phyloP scores from a whole-genome alignment of 2,113 vertebrate species.

The Ochotona princeps region DNA sequence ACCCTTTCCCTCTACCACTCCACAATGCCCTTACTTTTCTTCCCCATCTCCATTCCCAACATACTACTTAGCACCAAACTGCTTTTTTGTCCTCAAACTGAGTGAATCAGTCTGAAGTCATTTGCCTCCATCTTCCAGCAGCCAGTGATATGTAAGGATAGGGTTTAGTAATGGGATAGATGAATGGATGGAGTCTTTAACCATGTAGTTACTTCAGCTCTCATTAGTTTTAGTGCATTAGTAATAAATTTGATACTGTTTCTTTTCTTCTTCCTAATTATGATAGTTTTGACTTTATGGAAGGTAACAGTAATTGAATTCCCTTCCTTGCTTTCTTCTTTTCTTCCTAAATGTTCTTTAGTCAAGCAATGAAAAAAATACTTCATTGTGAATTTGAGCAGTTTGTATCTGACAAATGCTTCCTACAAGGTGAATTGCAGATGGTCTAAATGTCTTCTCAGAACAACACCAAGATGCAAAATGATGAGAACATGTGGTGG shows the following conservation, averaged over 20 bases:
- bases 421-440: background rate
- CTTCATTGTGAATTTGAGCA: background rate
- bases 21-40: background rate
- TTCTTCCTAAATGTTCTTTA: background rate
- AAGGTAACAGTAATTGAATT: background rate
- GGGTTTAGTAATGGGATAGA: background rate
- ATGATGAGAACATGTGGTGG: background rate
- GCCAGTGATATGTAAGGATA: background rate
- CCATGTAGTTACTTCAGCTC: background rate
- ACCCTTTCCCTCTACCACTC: background rate
- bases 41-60: background rate
- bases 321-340: background rate
- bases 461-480: background rate
- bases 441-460: background rate
- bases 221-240: background rate
- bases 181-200: background rate
- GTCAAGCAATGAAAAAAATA: background rate
- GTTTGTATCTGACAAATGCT: background rate
- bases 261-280: constrained; percentile 31
- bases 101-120: background rate
- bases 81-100: background rate
- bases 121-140: background rate
- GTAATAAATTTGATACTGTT: background rate
- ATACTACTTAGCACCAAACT: background rate
- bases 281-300: background rate